Conservation (phyloP, 2,113 vertebrate genomes). For the Chloropsis hardwickii region DNA sequence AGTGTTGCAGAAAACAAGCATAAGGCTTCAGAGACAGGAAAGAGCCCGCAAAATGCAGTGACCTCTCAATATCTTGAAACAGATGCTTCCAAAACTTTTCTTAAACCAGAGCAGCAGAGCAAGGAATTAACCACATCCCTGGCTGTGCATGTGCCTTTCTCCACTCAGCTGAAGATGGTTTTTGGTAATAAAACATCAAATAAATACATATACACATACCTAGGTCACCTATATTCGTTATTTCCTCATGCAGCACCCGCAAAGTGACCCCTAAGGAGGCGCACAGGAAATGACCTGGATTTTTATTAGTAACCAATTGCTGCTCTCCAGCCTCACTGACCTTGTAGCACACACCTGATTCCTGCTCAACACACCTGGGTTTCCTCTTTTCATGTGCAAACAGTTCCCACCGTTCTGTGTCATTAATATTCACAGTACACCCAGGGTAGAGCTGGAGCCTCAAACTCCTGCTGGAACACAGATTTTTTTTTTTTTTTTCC, state of each 20-base stretch:
- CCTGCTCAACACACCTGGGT: accelerated
- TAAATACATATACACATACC: neutral
- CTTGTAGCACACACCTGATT: neutral
- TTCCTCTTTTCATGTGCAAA: neutral
- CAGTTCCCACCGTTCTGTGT: neutral
- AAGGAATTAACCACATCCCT: neutral
- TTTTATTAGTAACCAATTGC: neutral
- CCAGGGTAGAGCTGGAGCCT: neutral
- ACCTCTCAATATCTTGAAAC: neutral
- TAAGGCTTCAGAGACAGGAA: neutral
- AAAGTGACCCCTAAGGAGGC: neutral
- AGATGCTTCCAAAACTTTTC: neutral
- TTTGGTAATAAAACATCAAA: neutral
- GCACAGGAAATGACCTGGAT: neutral
- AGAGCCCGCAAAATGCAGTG: neutral
- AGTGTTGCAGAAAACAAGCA: neutral
- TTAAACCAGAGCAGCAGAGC: neutral
- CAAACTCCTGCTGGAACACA: neutral
- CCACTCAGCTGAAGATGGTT: neutral
- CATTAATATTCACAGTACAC: neutral
- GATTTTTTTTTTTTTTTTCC: neutral
- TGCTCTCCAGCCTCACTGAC: neutral
- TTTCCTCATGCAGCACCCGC: neutral
- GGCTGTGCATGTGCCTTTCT: neutral
- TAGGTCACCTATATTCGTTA: neutral